Percentiles rank a stretch among this genome's conserved stretches.
Conservation (phyloP, 1,140 invertebrate species). For the Radopholus similis region DNA sequence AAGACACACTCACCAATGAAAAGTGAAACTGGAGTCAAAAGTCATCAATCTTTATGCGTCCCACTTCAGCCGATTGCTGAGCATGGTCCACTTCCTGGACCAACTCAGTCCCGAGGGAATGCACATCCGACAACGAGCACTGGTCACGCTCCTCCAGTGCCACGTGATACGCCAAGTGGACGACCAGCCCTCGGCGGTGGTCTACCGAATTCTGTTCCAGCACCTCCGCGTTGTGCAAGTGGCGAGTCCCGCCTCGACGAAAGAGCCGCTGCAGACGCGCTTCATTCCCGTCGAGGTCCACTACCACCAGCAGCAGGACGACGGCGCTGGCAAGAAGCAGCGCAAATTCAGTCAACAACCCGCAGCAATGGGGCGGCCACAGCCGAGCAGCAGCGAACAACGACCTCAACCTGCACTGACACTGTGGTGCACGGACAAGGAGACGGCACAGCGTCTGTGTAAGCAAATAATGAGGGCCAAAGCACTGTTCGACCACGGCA, state of each 20-base stretch:
- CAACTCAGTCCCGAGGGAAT: conserved; percentile 5
- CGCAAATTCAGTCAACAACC: neutral
- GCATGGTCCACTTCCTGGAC: conserved; percentile 11
- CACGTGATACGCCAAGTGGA: conserved; percentile 33
- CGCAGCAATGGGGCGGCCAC: neutral
- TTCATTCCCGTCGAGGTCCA: neutral
- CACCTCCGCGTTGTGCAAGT: conserved; percentile 9
- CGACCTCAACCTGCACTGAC: neutral
- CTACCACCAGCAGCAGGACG: neutral
- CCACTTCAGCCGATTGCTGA: conserved; percentile 9
- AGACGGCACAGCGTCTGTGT: neutral
- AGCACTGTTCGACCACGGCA: neutral
- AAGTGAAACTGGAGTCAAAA: conserved; percentile 13
- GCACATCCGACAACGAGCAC: conserved; percentile 22
- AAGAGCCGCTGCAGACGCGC: neutral
- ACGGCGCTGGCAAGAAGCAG: neutral
- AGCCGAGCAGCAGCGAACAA: neutral
- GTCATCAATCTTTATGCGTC: neutral
- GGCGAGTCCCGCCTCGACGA: neutral
- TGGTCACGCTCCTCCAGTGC: conserved; percentile 43
- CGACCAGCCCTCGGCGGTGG: conserved; percentile 27
- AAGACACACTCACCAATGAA: conserved; percentile 32
- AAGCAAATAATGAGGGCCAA: conserved; percentile 18
- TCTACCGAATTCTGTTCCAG: conserved; percentile 29
- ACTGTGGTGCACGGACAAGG: neutral